phyloP scores from a whole-genome alignment of 2,888 invertebrate genomes.

The Drosophila demipolita region DNA sequence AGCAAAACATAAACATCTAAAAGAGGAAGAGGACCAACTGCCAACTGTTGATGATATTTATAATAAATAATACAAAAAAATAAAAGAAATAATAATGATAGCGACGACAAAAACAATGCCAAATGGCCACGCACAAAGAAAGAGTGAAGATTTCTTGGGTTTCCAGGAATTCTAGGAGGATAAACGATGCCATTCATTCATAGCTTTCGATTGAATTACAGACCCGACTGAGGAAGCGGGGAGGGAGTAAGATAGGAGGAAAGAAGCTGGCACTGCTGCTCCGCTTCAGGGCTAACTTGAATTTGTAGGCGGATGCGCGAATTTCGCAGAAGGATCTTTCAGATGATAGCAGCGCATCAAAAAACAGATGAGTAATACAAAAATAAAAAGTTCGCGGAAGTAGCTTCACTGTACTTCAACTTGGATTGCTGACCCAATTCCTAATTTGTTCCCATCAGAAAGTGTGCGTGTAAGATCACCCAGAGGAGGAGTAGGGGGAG shows the following conservation, averaged over 20 bases:
- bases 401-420: conserved; percentile 2
- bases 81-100: conserved; percentile 39
- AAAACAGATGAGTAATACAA: background rate
- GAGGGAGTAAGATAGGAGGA: background rate
- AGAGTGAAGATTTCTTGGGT: background rate
- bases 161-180: conserved; percentile 48
- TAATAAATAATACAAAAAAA: conserved; percentile 38
- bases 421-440: conserved; percentile 59
- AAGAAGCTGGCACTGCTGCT: background rate
- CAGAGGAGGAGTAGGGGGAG: background rate
- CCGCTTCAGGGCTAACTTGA: background rate
- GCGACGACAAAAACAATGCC: conserved; percentile 39
- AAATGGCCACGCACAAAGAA: conserved; percentile 57
- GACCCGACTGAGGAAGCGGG: conserved; percentile 4
- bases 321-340: conserved; percentile 40
- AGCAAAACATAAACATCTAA: conserved; percentile 25
- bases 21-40: background rate
- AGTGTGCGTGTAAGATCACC: conserved; percentile 7
- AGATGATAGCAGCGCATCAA: conserved; percentile 4
- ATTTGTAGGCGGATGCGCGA: conserved; percentile 33
- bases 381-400: background rate
- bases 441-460: background rate
- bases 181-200: conserved; percentile 62
- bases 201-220: conserved; percentile 68
- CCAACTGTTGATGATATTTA: conserved; percentile 11